Evolutionary conservation across 2,888 invertebrate species (phyloP).

Genomic region (Hecatera dysodea): DNA sequence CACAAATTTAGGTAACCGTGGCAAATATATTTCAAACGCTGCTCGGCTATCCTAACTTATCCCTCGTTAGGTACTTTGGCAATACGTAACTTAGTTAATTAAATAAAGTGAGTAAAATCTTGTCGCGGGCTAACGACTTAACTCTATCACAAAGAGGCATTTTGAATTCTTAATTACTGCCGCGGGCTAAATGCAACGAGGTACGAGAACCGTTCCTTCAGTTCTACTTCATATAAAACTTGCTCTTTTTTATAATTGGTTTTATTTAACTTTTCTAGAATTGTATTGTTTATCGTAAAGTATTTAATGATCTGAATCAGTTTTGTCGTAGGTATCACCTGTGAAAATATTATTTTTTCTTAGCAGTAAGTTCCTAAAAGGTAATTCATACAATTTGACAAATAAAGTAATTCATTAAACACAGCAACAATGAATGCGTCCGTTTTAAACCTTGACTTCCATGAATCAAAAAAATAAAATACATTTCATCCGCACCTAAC

Average conservation of each 20-base stretch:
- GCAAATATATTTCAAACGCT: conserved; percentile 51
- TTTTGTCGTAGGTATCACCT: neutral
- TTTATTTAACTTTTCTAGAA: conserved; percentile 67
- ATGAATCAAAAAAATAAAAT: conserved; percentile 3
- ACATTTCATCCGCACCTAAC: conserved; percentile 22
- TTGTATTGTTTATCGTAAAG: conserved; percentile 29
- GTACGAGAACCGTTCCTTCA: conserved; percentile 78
- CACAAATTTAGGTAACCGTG: conserved; percentile 39
- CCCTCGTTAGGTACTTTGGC: conserved; percentile 69
- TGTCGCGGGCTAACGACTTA: conserved; percentile 78
- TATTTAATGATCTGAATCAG: conserved; percentile 11
- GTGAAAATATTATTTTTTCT: neutral
- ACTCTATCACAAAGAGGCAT: conserved; percentile 83
- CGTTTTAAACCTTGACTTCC: neutral
- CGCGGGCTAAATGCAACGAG: conserved; percentile 82
- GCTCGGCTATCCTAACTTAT: conserved; percentile 56
- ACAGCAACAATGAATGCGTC: neutral
- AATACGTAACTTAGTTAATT: conserved; percentile 72
- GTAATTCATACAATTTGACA: no score
- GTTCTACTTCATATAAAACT: conserved; percentile 62
- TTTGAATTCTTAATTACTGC: conserved; percentile 88
- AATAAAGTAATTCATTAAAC: neutral
- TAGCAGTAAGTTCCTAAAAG: neutral
- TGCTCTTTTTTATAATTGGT: conserved; percentile 68
- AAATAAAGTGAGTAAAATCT: conserved; percentile 77